A percentile compares a stretch with the other conserved stretches of the same genome.
Evolutionary conservation across 1,140 invertebrate genomes (phyloP).

Genomic region (Megalopta genalis): DNA sequence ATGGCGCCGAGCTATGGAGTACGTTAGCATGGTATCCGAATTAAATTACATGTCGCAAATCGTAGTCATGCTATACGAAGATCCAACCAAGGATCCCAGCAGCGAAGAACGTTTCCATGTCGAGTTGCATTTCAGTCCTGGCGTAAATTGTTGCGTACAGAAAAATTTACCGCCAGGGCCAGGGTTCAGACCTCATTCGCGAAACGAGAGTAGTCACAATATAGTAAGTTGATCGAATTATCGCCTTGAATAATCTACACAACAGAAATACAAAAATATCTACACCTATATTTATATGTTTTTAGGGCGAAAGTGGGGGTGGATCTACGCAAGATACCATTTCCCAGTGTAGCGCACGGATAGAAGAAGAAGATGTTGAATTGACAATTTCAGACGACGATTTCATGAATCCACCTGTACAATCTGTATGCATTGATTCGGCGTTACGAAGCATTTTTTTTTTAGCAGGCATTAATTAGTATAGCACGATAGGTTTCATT

Average conservation of each 20-base stretch:
- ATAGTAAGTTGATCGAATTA: constrained; percentile 64
- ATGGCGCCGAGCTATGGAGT: constrained; percentile 99
- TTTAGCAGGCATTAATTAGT: too few species aligned
- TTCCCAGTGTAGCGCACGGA: constrained; percentile 81
- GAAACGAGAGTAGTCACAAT: constrained; percentile 85
- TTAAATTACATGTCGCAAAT: constrained; percentile 99
- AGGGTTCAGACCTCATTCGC: constrained; percentile 94
- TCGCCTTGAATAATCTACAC: neutral
- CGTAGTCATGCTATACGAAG: constrained; percentile 99
- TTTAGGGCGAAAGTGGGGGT: constrained; percentile 71
- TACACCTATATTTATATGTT: neutral
- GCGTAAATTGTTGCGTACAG: constrained; percentile 96
- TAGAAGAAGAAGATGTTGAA: constrained; percentile 83
- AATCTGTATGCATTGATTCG: constrained; percentile 56
- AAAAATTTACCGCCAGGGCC: constrained; percentile 96
- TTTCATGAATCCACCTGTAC: constrained; percentile 53
- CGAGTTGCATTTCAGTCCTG: constrained; percentile 98
- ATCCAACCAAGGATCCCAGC: constrained; percentile 95
- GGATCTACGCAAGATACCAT: constrained; percentile 72
- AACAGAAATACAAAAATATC: neutral
- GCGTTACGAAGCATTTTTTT: constrained; percentile 10
- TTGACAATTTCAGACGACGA: constrained; percentile 73
- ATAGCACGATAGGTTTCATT: too few species aligned
- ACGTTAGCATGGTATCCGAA: constrained; percentile 97
- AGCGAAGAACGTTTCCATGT: constrained; percentile 97